Evolutionary conservation across 1,140 invertebrate species (phyloP), one percentile per base, ranked within the genome.

Genomic region (Asobara japonica): DNA sequence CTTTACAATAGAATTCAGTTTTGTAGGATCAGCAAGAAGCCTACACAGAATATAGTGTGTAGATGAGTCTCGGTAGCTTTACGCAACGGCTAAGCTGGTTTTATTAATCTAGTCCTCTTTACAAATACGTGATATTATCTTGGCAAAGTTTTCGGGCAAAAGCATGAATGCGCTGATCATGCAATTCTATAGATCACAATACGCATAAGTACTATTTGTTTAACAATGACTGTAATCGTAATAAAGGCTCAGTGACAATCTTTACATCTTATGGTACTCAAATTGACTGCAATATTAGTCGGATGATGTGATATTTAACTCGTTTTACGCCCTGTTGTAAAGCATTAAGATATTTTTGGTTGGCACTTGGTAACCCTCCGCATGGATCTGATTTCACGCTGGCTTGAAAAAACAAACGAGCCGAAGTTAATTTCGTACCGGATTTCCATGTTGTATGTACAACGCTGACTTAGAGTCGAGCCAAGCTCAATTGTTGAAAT

Each of bases 51-150:
- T 66, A 66, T 64, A 72, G 71, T 66, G 41, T 72, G 64, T 56
- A 67, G 25, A 45, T 60, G 36, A 33, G 36, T 18, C 71, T 72
- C 71, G 33, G 18, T 22, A 76, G 73, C 79, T 80, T 84, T 83
- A 75, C 79, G 70, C 65, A 56, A 75, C 74, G 80, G 86, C 84
- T 87, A 76, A 87, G 83, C 85, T 83, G 84, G 68, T 81, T 85
- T 87, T 86, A 86, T 87, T 86, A 87, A 87, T 85, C 82, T 79
- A 70, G 74, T 60, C 77, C 76, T 77, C 45, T 77, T 81, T 76
- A 76, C 75, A 80, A 82, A 83, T 82, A 81, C 74, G 75, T 77
- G 77, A 82, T 78, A 80, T 76, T 72, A 25, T 45, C 25, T 29
- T n/a, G 65, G 68, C 65, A 8, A 25, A 16, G n/a, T n/a, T n/a